Base-by-base conservation (phyloP, 2,888 invertebrate genomes). In the Drosophila mimetica region DNA sequence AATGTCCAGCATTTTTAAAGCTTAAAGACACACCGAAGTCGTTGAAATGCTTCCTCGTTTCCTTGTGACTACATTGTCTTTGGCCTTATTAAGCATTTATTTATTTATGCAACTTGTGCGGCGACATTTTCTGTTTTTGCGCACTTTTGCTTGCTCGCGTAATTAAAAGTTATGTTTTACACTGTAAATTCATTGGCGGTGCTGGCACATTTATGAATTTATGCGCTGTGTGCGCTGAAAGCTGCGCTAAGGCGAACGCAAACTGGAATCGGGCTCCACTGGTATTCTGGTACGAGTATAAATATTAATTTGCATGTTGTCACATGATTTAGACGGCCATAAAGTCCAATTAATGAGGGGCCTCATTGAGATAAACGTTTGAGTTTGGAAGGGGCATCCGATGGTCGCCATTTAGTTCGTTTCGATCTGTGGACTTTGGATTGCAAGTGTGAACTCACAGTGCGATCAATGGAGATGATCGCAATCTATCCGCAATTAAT, bases 231-330 rank as follows among this genome's bases (percentile, higher is more conserved):
- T 60, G 52, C 51, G 51, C 54, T 36, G 37, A 57, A 46, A 66
- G 52, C 53, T 61, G 70, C 59, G 65, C 32, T 41, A 32, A 22
- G 59, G 37, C 57, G 36, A 44, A 57, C 67, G 30, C 37, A 30
- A 51, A 32, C 65, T 57, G 46, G 55, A 28, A 34, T 52, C 57
- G 48, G 50, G 71, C 39, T 64, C 53, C 57, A 50, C 16, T 46
- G 46, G 46, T 6, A 28, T 18, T 20, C 51, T 18, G 55, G 18
- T 32, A 14, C 18, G 51, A n/a, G 44, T 64, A 85, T 85, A 77
- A 87, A 80, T 86, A 86, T 78, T 76, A 71, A 85, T 86, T 82
- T 85, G 86, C 86, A 78, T 75, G 72, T 86, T 61, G 66, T 71
- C 65, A 71, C 73, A 82, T 85, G 80, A 85, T 82, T 87, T 81